Percentiles rank a stretch among this genome's conserved stretches.
Conservation (phyloP, 2,888 invertebrate species). For the Brenthis daphne region DNA sequence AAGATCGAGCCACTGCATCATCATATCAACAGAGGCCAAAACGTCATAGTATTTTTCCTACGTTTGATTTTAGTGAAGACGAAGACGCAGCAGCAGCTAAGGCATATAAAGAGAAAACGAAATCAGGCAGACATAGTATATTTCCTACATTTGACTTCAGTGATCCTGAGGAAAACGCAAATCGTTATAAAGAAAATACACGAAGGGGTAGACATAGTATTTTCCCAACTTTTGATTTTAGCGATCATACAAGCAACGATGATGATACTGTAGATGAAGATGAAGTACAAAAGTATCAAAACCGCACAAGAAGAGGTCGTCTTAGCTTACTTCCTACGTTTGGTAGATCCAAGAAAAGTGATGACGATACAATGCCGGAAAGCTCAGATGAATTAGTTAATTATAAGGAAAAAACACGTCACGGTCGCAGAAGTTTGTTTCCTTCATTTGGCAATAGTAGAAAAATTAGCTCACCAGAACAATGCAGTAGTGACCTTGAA, state of each 20-base stretch:
- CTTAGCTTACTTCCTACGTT: constrained; percentile 73
- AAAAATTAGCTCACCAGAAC: constrained; percentile 60
- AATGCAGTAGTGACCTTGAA: constrained; percentile 62
- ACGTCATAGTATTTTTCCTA: constrained; percentile 68
- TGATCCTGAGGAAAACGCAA: constrained; percentile 62
- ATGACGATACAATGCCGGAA: constrained; percentile 69
- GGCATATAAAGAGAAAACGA: constrained; percentile 66
- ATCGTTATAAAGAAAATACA: constrained; percentile 67
- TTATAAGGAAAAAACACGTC: constrained; percentile 69
- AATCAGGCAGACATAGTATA: constrained; percentile 66
- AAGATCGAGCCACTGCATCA: constrained; percentile 57
- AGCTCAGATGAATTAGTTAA: constrained; percentile 72
- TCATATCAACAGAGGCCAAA: constrained; percentile 63
- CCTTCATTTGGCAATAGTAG: constrained; percentile 72
- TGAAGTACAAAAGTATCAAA: constrained; percentile 70
- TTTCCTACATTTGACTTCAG: constrained; percentile 74
- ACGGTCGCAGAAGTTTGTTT: constrained; percentile 67
- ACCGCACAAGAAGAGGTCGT: constrained; percentile 69
- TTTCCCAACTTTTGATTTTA: constrained; percentile 71
- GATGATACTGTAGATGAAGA: constrained; percentile 71
- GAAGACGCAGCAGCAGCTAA: constrained; percentile 53
- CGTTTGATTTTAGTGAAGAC: constrained; percentile 68
- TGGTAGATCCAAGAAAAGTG: constrained; percentile 57
- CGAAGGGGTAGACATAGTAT: constrained; percentile 69
- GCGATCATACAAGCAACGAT: constrained; percentile 59